Conservation (phyloP, 2,888 invertebrate genomes). For the Nasonia oneida region DNA sequence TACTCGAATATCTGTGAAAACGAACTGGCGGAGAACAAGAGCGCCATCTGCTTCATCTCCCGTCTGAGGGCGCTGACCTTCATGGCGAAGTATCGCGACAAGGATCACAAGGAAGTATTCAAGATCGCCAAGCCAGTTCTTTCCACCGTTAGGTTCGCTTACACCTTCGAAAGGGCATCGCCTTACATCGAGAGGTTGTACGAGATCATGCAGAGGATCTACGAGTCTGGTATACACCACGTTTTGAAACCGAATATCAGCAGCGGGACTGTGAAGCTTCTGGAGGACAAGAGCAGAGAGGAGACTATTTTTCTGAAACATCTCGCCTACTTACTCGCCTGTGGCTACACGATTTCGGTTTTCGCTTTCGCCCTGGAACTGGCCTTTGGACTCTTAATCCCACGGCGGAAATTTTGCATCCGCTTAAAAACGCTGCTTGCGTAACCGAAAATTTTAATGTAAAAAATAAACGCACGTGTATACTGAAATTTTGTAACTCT, state of each 20-base stretch:
- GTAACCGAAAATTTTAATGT: too few relatives aligned
- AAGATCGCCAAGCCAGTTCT: conserved; percentile 32
- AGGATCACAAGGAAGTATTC: neutral
- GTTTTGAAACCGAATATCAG: neutral
- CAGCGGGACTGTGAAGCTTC: neutral
- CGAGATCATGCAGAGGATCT: neutral
- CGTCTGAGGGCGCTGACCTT: neutral
- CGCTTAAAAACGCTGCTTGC: too few relatives aligned
- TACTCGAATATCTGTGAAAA: neutral
- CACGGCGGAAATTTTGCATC: too few relatives aligned
- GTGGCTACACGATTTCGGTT: neutral
- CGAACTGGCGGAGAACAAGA: neutral
- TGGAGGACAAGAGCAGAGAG: neutral
- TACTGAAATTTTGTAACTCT: too few relatives aligned
- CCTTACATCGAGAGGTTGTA: conserved; percentile 8
- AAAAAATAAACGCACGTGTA: too few relatives aligned
- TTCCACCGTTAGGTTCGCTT: neutral
- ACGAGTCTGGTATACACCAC: conserved; percentile 6
- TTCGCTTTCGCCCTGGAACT: neutral
- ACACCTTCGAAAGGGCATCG: neutral
- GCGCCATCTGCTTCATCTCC: neutral
- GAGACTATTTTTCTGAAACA: neutral
- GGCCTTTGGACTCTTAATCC: too few relatives aligned
- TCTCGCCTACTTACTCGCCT: neutral
- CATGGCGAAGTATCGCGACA: neutral